Evolutionary conservation across 2,888 invertebrate genomes (phyloP).

Genomic region (Enoplolaimus lenunculus): DNA sequence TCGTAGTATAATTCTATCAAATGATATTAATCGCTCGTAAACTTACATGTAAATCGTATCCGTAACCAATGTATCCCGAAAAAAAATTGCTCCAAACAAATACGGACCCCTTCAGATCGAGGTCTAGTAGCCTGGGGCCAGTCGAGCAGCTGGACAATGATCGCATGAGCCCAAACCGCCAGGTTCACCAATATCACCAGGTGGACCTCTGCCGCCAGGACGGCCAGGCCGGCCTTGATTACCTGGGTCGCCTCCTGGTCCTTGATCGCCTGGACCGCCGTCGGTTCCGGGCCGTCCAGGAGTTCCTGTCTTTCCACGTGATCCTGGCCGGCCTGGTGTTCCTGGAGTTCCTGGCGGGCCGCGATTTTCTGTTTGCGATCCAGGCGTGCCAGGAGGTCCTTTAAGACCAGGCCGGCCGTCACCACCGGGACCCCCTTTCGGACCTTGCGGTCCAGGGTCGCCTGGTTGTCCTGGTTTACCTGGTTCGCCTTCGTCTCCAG

Average conservation of each 20-base stretch:
- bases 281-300: background rate
- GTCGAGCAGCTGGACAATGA: slow-evolving; percentile 15
- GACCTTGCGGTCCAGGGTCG: slow-evolving; percentile 1
- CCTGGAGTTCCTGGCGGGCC: slow-evolving; percentile 10
- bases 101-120: too few relatives aligned
- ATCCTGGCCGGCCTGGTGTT: slow-evolving; percentile 6
- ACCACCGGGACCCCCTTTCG: slow-evolving; percentile 12
- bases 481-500: background rate
- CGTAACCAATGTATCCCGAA: too few relatives aligned
- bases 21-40: too few relatives aligned
- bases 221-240: background rate
- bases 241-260: background rate
- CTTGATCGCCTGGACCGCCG: slow-evolving; percentile 5
- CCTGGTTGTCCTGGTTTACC: slow-evolving; percentile 12
- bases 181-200: slow-evolving; percentile 10
- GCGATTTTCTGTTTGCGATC: background rate
- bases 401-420: slow-evolving; percentile 7
- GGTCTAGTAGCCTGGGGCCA: slow-evolving; percentile 15
- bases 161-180: slow-evolving; percentile 4
- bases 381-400: background rate
- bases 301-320: background rate
- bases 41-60: too few relatives aligned
- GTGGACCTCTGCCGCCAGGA: background rate
- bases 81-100: too few relatives aligned
- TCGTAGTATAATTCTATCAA: too few relatives aligned